Percentiles rank a stretch among this genome's conserved stretches.
phyloP scores from a whole-genome alignment of 2,797 vertebrate species.

The Pseudochirops cupreus region DNA sequence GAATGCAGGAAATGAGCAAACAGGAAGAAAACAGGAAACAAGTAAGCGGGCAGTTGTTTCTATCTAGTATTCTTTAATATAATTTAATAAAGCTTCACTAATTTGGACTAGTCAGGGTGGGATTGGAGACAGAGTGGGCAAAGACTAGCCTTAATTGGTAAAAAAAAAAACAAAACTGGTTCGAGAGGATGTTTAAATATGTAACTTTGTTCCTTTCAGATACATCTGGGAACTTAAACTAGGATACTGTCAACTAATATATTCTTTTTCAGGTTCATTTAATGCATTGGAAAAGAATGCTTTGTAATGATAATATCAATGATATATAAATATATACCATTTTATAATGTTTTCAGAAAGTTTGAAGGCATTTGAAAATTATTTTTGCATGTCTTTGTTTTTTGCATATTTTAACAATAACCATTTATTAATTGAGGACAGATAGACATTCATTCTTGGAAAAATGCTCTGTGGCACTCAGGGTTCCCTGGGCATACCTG shows the following conservation, averaged over 20 bases:
- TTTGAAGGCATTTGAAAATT: background rate
- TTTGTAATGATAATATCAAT: background rate
- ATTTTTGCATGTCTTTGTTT: no score
- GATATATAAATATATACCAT: background rate
- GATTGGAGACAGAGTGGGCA: background rate
- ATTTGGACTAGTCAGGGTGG: background rate
- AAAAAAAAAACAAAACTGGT: background rate
- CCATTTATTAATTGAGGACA: background rate
- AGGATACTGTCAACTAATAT: background rate
- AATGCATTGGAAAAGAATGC: background rate
- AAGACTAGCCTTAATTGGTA: background rate
- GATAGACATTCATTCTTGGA: background rate
- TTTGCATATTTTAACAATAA: background rate
- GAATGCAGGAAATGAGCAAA: constrained; percentile 84
- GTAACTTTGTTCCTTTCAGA: background rate
- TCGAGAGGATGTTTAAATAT: background rate
- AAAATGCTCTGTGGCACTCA: background rate
- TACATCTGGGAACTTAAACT: background rate
- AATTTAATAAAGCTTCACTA: background rate
- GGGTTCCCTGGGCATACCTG: background rate
- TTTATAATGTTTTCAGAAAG: background rate
- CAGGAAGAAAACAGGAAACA: constrained; percentile 82
- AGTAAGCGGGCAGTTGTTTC: constrained; percentile 77
- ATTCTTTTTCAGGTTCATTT: background rate
- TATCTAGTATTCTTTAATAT: background rate